These are phyloP conservation scores for Melanophora roralis DNA, from an alignment of 2,888 invertebrate genomes.

Conservation along the genomic window DNA sequence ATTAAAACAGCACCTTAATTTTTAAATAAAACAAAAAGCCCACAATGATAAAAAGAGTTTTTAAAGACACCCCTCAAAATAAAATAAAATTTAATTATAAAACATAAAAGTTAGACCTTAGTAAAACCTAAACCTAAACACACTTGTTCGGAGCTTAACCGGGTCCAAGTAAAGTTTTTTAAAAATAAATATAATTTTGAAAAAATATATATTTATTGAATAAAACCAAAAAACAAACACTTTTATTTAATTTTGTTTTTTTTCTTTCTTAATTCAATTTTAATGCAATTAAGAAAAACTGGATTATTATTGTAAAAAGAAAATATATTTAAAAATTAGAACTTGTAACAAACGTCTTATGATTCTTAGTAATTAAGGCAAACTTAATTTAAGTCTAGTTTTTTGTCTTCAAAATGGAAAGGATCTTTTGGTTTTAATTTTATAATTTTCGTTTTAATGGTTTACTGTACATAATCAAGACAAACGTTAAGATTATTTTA, in stretches of 20 bases:
- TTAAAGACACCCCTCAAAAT: background rate
- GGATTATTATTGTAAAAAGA: background rate
- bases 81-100: conserved; percentile 13
- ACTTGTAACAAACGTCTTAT: conserved; percentile 78
- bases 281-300: conserved; percentile 40
- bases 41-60: background rate
- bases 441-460: conserved; percentile 1
- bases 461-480: no score
- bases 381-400: background rate
- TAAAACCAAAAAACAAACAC: no score
- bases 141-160: conserved; percentile 73
- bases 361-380: conserved; percentile 75
- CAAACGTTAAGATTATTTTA: background rate
- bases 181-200: no score
- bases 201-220: no score
- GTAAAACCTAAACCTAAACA: conserved; percentile 40
- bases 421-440: conserved; percentile 15
- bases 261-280: conserved; percentile 16
- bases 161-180: conserved; percentile 69
- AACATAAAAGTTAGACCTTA: no score
- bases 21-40: background rate
- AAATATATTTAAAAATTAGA: conserved; percentile 67
- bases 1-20: background rate
- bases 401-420: no score
- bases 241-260: no score